Evolutionary conservation across 1,140 invertebrate species (phyloP), one percentile per base, ranked within the genome.

Genomic region (Leptinotarsa texana): DNA sequence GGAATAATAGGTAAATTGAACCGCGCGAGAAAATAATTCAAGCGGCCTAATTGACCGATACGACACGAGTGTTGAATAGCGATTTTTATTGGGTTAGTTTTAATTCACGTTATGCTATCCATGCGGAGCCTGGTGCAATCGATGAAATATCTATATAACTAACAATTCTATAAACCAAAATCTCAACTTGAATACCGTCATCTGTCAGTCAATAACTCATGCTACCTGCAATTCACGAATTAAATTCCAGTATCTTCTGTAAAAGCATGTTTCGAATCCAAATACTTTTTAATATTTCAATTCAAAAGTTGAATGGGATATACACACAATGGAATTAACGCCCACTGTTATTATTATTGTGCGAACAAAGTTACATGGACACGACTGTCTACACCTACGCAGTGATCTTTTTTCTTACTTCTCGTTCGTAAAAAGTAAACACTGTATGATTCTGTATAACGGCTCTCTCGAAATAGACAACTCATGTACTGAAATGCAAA

Each of bases 281-380:
- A 48, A 65, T 21, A 13, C 63, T 75, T 70, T 75, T 70, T 61
- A 66, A 72, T 75, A 27, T 73, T 76, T 73, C 57, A 61, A 57
- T 70, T 76, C 75, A 69, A 13, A 49, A 48, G 65, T 69, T 74
- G 72, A 76, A 76, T 76, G 72, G 75, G 66, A 76, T 76, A 76
- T 76, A 66, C 75, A 76, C 75, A 76, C 75, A 76, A 76, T 76
- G 72, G 75, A 76, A 73, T 73, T 65, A 65, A 65, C 75, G 71
- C 75, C 75, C 75, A 76, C 75, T 73, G 68, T 73, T 73, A 73
- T 76, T 76, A 76, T 76, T 63, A 76, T 76, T 76, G 75, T 73
- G 75, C 75, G 68, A 76, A 76, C 71, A 66, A 75, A 75, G 74
- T 71, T 75, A 75, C 63, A 75, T 65, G 69, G 67, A 57, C 51